Conservation (phyloP, 2,797 vertebrate genomes). For the Dryobates pubescens region DNA sequence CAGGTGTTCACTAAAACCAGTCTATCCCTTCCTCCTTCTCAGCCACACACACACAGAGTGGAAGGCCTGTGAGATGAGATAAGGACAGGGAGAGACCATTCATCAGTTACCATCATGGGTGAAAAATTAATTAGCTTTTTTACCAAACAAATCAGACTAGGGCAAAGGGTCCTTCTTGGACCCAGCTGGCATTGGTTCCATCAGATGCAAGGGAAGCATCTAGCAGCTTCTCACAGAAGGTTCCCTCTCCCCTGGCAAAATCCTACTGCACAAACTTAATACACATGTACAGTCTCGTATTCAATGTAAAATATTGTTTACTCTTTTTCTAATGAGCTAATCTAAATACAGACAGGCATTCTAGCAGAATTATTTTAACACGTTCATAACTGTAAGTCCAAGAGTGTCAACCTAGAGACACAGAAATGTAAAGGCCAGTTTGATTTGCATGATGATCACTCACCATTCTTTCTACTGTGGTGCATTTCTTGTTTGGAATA, state of each 20-base stretch:
- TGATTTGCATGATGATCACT: background rate
- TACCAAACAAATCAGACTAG: too few species aligned
- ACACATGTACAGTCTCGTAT: background rate
- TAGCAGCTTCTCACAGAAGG: background rate
- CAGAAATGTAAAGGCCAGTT: background rate
- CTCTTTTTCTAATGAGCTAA: background rate
- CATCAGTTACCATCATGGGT: too few species aligned
- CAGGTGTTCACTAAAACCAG: background rate
- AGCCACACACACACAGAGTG: background rate
- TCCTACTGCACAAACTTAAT: too few species aligned
- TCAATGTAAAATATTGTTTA: background rate
- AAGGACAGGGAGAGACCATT: too few species aligned
- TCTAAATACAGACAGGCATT: background rate
- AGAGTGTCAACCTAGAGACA: background rate
- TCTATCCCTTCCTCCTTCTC: background rate
- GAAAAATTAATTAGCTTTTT: too few species aligned
- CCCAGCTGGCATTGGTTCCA: too few species aligned
- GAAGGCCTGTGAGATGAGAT: background rate
- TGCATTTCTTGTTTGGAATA: background rate
- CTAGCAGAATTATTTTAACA: background rate
- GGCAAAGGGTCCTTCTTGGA: too few species aligned
- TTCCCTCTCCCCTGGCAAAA: too few species aligned
- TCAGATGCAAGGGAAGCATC: background rate
- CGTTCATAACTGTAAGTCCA: background rate
- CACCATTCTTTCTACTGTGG: background rate